Base-by-base conservation (phyloP, 1,140 invertebrate genomes). In the Araneus ventricosus region DNA sequence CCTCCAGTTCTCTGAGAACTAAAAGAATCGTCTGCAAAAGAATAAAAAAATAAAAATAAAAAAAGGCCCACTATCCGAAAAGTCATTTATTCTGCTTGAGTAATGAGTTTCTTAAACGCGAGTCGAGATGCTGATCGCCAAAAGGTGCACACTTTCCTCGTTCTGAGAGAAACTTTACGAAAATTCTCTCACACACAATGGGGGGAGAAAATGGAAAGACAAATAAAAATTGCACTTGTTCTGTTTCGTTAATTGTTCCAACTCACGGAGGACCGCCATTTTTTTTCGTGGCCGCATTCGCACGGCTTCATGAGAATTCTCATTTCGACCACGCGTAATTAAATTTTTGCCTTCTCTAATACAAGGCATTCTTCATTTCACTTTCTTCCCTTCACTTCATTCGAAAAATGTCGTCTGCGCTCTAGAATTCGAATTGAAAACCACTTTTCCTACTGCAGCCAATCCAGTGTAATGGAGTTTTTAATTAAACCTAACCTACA, bases 241-340 rank as follows among this genome's bases (percentile, higher is more conserved):
- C 70, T 75, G 14, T 75, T 75, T 20, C 14, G 70, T 37, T 75
- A 75, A 75, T 75, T 75, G 70, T 75, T 75, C 30, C 70, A 75
- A 75, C 70, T 75, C 70, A 75, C 70, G 70, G 17, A 34, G 70
- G 27, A 30, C 34, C 70, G 20, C 6, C 30, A 34, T 75, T 70
- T 30, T 70, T 6, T 20, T 75, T 17, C 17, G 70, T 34, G 67
- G n/a, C 59, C 59, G 59, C 59, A n/a, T 63, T 63, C 59, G 59
- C 59, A 63, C 17, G 70, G 17, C 30, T 22, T 14, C 8, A 75
- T 37, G 70, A 75, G 30, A 75, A 34, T 75, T 37, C 70, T 75
- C 70, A 75, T 75, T 75, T 75, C 70, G 3, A 75, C 14, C 30
- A 75, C 30, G 14, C 30, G 70, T 75, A 75, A 75, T 75, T 75